Percentiles rank a stretch among this genome's conserved stretches.
These are phyloP conservation scores for Lamprotornis superbus DNA, from an alignment of 2,113 vertebrate species.

Conservation along the genomic window DNA sequence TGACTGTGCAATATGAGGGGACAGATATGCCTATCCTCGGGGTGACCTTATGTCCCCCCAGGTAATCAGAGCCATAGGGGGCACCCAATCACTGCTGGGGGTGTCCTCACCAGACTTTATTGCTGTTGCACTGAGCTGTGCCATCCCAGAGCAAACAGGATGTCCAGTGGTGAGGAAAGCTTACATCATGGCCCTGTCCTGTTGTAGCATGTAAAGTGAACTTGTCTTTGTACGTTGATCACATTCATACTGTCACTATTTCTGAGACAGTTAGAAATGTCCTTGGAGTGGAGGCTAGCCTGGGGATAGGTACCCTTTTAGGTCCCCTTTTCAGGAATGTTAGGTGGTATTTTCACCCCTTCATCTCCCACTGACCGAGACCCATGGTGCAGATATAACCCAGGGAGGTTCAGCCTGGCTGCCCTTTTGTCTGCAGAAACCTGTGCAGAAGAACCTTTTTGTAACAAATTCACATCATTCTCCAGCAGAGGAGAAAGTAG, in stretches of 20 bases:
- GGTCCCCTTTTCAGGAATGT: neutral
- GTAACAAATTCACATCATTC: neutral
- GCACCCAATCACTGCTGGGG: neutral
- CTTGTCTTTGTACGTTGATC: neutral
- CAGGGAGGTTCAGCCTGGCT: neutral
- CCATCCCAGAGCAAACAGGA: accelerated
- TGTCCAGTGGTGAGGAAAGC: neutral
- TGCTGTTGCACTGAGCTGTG: neutral
- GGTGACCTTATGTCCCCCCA: neutral
- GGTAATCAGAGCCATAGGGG: neutral
- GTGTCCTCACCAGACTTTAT: neutral
- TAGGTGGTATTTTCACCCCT: neutral
- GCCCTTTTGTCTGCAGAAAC: neutral
- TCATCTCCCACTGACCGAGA: neutral
- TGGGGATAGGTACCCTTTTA: neutral
- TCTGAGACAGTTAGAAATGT: neutral
- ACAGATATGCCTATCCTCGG: neutral
- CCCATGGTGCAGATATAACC: neutral
- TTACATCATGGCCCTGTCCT: neutral
- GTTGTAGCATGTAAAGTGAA: neutral
- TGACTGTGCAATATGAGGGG: neutral
- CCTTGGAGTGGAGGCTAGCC: neutral
- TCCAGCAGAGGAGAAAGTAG: neutral
- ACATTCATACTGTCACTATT: neutral
- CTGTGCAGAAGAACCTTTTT: neutral